These are phyloP conservation scores for Bergia sp. DNA, from an alignment of 92 coral and sea anemone species.

Conservation along the genomic window DNA sequence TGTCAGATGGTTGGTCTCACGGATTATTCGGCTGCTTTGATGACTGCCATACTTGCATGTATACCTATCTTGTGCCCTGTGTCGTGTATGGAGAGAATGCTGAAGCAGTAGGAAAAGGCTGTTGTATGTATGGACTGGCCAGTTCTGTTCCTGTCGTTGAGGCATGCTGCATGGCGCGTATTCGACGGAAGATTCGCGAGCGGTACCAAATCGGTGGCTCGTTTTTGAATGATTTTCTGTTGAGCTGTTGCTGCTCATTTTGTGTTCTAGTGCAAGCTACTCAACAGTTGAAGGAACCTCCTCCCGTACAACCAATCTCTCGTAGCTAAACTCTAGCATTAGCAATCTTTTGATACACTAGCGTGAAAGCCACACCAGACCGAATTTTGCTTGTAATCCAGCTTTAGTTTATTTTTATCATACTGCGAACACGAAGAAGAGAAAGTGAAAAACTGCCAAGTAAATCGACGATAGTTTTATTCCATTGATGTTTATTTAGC, in stretches of 20 bases:
- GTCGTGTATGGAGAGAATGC: conserved; percentile 94
- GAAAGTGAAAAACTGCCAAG: neutral
- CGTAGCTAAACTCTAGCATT: conserved; percentile 41
- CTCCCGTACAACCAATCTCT: conserved; percentile 76
- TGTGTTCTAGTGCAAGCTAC: conserved; percentile 91
- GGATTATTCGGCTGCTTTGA: conserved; percentile 94
- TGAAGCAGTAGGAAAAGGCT: conserved; percentile 96
- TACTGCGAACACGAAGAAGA: neutral
- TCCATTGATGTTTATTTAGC: neutral
- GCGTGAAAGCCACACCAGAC: neutral
- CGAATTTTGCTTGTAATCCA: neutral
- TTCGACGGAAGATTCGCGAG: conserved; percentile 94
- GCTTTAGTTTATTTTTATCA: neutral
- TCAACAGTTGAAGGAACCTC: conserved; percentile 85
- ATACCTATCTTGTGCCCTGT: conserved; percentile 77
- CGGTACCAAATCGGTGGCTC: conserved; percentile 88
- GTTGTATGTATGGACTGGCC: conserved; percentile 84
- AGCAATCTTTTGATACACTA: neutral
- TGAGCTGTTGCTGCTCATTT: conserved; percentile 79
- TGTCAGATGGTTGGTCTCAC: conserved; percentile 83
- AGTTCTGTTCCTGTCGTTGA: conserved; percentile 77
- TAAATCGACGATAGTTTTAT: neutral
- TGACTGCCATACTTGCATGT: conserved; percentile 86
- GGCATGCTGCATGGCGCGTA: conserved; percentile 76
- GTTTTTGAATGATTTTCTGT: conserved; percentile 65